A percentile compares a stretch with the other conserved stretches of the same genome.
phyloP scores from a whole-genome alignment of 2,113 vertebrate species.

The Lophius piscatorius region DNA sequence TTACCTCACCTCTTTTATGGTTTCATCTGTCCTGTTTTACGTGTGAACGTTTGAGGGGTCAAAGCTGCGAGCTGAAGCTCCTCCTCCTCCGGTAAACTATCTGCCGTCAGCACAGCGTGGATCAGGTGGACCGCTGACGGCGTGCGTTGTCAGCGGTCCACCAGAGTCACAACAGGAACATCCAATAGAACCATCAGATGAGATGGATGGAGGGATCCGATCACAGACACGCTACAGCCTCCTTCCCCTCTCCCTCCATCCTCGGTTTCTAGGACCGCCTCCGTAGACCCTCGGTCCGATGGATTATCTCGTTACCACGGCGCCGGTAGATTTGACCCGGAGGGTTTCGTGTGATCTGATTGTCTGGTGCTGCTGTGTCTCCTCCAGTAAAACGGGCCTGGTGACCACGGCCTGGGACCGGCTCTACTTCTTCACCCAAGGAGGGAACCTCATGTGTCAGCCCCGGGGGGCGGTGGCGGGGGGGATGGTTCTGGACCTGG shows the following conservation, averaged over 20 bases:
- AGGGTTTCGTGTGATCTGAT: too few species aligned
- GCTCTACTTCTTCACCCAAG: constrained; percentile 98
- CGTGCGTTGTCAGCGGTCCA: constrained; percentile 60
- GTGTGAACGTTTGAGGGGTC: constrained; percentile 15
- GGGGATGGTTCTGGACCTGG: constrained; percentile 95
- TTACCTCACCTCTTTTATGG: background rate
- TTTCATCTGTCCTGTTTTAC: background rate
- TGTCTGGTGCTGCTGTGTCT: background rate
- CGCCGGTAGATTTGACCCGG: too few species aligned
- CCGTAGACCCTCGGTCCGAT: too few species aligned
- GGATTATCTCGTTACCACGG: too few species aligned
- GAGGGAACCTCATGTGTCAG: constrained; percentile 98
- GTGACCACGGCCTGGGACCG: constrained; percentile 98
- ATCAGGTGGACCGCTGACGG: constrained; percentile 56
- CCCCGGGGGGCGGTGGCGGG: constrained; percentile 94
- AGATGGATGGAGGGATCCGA: too few species aligned
- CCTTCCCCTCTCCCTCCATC: too few species aligned
- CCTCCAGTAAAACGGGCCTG: constrained; percentile 92
- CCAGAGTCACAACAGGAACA: constrained; percentile 41
- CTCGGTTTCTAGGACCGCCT: too few species aligned
- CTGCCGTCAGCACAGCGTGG: constrained; percentile 44
- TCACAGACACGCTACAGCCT: too few species aligned
- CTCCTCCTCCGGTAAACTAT: too few species aligned
- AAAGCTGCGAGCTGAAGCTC: too few species aligned
- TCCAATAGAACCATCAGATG: too few species aligned